These are phyloP conservation scores for Lerema accius DNA, from an alignment of 1,140 invertebrate species.

Conservation along the genomic window DNA sequence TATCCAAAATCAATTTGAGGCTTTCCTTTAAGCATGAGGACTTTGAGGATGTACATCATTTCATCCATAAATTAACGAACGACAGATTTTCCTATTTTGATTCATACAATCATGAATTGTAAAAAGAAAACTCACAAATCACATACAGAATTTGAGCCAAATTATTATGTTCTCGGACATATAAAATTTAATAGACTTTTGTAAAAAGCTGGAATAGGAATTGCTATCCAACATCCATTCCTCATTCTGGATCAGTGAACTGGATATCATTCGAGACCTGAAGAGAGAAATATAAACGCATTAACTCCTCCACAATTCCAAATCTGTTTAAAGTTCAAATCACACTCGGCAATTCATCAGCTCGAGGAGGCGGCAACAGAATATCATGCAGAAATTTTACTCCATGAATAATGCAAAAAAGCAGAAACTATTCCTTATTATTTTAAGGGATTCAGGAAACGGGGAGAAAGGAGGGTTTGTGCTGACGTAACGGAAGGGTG, in stretches of 20 bases:
- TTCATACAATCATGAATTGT: too few relatives aligned
- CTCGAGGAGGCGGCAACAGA: conserved; percentile 12
- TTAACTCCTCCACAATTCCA: background rate
- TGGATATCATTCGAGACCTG: background rate
- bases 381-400: conserved; percentile 41
- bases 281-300: background rate
- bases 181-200: too few relatives aligned
- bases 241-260: background rate
- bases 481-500: conserved; percentile 34
- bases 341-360: conserved; percentile 22
- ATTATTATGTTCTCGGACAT: too few relatives aligned
- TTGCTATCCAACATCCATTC: too few relatives aligned
- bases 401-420: conserved; percentile 55
- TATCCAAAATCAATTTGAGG: too few relatives aligned
- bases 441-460: conserved; percentile 41
- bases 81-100: too few relatives aligned
- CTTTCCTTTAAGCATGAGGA: too few relatives aligned
- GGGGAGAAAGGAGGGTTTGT: conserved; percentile 13
- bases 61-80: too few relatives aligned
- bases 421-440: conserved; percentile 41
- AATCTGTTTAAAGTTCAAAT: background rate
- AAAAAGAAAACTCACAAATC: too few relatives aligned
- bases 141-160: too few relatives aligned
- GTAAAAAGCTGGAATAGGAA: too few relatives aligned
- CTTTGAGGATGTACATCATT: too few relatives aligned